Base-by-base conservation (phyloP, 2,797 vertebrate species). In the Botia kubotai region DNA sequence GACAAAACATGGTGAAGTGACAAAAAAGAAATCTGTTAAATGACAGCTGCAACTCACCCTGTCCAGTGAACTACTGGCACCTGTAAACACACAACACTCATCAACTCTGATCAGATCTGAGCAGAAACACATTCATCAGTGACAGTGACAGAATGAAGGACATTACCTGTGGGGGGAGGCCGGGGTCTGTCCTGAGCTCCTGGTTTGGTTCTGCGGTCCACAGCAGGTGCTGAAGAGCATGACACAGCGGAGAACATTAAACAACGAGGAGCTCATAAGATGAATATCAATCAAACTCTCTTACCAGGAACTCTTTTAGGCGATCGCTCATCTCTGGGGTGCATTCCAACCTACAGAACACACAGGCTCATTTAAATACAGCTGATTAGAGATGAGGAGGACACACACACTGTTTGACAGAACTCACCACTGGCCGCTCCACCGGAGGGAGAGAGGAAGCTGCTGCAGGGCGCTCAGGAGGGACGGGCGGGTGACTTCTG, bases 131-230 rank as follows among this genome's bases (percentile, higher is more conserved):
- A n/a, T 39, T 39, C 2, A 10, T 8, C 39, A n/a, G 17, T 66
- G n/a, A 66, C 6, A 53, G 16, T 14, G n/a, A 23, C 11, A 39
- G 13, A 55, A 72, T 71, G 5, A 53, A 36, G 12, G 8, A 82
- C 23, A 1, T 5, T 75, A 90, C 89, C 88, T 83, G 72, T 21
- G 17, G 91, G 88, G 26, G 84, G 83, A 52, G 92, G 92, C 0
- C 48, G 19, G 1, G 58, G 39, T 57, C 83, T 69, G 6, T 87
- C 87, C 65, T 82, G 23, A 36, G 69, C 65, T 4, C 90, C 7
- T 3, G 95, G 95, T 58, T 96, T 96, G 11, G 89, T 96, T 83
- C 92, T 95, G 88, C 95, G 93, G 88, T 96, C 95, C 66, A 95
- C 89, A 0, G 90, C 90, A 84, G 94, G 94, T 72, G 92, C 84